A percentile compares a stretch with the other conserved stretches of the same genome.
Conservation (phyloP, 2,113 vertebrate genomes). For the Bubo scandiacus region DNA sequence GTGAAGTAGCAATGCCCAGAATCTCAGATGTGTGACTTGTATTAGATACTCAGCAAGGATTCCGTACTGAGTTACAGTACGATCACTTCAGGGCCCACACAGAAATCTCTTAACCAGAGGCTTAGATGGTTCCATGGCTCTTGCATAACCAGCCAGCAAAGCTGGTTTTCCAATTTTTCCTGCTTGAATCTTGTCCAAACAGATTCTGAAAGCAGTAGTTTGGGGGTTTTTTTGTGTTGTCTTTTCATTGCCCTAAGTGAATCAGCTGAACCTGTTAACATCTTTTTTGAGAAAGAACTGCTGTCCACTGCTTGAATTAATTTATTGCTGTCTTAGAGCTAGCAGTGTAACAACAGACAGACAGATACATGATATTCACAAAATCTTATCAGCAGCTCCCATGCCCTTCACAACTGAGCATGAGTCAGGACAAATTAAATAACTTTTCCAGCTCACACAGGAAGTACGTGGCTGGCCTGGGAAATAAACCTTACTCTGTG, state of each 20-base stretch:
- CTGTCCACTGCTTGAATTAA: neutral
- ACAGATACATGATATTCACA: neutral
- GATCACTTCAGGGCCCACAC: neutral
- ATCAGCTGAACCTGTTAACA: neutral
- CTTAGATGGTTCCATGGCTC: neutral
- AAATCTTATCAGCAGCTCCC: neutral
- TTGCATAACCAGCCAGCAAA: neutral
- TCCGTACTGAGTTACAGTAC: neutral
- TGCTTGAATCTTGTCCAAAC: neutral
- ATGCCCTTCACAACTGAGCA: neutral
- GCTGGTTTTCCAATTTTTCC: neutral
- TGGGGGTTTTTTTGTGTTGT: neutral
- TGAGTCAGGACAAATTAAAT: neutral
- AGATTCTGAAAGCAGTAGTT: neutral
- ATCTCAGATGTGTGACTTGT: neutral
- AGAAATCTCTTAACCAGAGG: neutral
- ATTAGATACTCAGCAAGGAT: neutral
- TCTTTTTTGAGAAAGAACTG: neutral
- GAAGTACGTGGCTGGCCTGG: neutral
- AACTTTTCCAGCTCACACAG: neutral
- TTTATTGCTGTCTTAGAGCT: neutral
- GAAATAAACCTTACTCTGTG: neutral
- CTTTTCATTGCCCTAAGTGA: neutral
- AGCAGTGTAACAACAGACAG: neutral
- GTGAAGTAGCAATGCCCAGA: neutral